These are phyloP conservation scores for Sesia bembeciformis DNA, from an alignment of 2,888 invertebrate genomes.

Conservation along the genomic window DNA sequence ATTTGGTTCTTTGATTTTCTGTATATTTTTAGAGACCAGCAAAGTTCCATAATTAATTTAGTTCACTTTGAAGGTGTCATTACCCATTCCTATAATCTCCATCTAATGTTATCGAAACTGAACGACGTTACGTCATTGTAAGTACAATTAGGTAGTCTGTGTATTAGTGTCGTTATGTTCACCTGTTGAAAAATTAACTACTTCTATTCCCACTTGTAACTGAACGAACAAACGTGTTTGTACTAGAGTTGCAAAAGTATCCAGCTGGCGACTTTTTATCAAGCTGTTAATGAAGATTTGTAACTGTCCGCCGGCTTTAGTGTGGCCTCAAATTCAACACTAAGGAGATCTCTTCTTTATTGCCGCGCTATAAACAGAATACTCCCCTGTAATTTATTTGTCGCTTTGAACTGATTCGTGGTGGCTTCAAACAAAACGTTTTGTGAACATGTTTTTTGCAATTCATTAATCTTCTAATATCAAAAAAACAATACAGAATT, in stretches of 20 bases:
- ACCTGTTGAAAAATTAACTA: not conserved
- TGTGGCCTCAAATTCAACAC: slow-evolving; percentile 37
- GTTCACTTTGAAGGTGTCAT: too few species aligned
- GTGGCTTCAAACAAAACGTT: not conserved
- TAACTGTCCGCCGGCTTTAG: slow-evolving; percentile 44
- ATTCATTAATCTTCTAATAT: too few species aligned
- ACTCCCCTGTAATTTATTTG: slow-evolving; percentile 38
- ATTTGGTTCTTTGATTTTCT: too few species aligned
- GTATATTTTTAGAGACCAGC: too few species aligned
- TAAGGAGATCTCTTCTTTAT: slow-evolving; percentile 43
- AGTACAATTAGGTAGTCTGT: not conserved
- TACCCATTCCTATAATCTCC: too few species aligned
- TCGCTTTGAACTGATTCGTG: slow-evolving; percentile 39
- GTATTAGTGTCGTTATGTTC: not conserved
- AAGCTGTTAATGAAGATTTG: slow-evolving; percentile 63
- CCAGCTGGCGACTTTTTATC: slow-evolving; percentile 56
- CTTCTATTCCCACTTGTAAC: slow-evolving; percentile 8
- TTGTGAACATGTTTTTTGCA: too few species aligned
- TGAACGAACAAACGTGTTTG: slow-evolving; percentile 26
- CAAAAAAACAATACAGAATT: too few species aligned
- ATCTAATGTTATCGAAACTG: not conserved
- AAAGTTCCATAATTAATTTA: too few species aligned
- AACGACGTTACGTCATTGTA: not conserved
- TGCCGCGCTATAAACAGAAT: slow-evolving; percentile 36
- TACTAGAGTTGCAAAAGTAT: slow-evolving; percentile 38